These are phyloP conservation scores for Lycocerus yunnanus DNA, from an alignment of 2,888 invertebrate genomes.

Conservation along the genomic window DNA sequence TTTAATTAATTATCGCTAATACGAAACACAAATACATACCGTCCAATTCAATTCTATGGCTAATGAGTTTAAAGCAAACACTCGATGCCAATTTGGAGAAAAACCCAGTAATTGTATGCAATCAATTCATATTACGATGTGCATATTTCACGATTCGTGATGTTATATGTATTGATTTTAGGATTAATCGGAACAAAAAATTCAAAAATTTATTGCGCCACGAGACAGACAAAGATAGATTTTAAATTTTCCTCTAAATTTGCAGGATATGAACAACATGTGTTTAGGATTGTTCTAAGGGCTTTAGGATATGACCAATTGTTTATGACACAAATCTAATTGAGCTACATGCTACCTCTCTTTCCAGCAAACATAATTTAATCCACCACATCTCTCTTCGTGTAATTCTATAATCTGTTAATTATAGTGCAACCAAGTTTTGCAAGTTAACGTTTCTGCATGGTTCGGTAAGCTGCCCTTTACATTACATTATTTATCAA, in stretches of 20 bases:
- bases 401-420: conserved; percentile 42
- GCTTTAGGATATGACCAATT: conserved; percentile 53
- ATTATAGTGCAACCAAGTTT: conserved; percentile 29
- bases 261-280: conserved; percentile 40
- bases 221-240: conserved; percentile 14
- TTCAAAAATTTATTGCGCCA: not conserved
- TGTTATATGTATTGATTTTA: conserved; percentile 38
- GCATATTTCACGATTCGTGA: conserved; percentile 41
- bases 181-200: conserved; percentile 23
- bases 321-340: conserved; percentile 54
- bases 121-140: conserved; percentile 44
- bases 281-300: conserved; percentile 48
- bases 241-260: conserved; percentile 18
- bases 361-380: conserved; percentile 25
- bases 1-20: conserved; percentile 56
- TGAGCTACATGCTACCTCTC: conserved; percentile 39
- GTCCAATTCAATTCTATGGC: conserved; percentile 53
- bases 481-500: not conserved
- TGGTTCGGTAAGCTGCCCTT: conserved; percentile 20
- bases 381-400: conserved; percentile 32
- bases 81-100: conserved; percentile 40
- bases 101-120: conserved; percentile 49
- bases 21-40: conserved; percentile 54
- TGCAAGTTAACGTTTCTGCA: conserved; percentile 24
- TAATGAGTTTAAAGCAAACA: conserved; percentile 55